Conservation (phyloP, 2,888 invertebrate genomes). For the Toxonevra muliebris region DNA sequence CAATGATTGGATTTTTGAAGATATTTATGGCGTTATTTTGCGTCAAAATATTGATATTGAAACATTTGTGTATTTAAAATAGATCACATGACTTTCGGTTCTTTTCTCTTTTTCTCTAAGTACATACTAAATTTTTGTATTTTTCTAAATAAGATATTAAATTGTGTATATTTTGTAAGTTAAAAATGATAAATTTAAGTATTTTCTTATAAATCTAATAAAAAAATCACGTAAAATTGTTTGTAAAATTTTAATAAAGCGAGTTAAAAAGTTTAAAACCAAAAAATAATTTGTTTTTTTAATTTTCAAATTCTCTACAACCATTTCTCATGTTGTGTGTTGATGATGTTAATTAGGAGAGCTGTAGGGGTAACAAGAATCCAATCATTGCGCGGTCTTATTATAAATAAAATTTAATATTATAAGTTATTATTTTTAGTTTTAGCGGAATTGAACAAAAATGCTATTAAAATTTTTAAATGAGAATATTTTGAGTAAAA, state of each 20-base stretch:
- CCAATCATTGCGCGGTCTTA: constrained; percentile 32
- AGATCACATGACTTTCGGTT: background rate
- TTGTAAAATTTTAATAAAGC: constrained; percentile 23
- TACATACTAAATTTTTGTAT: no score
- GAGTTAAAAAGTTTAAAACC: constrained; percentile 10
- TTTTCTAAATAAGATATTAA: background rate
- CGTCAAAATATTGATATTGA: constrained; percentile 22
- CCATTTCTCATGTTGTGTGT: no score
- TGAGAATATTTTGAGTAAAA: no score
- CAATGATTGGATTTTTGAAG: constrained; percentile 46
- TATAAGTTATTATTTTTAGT: no score
- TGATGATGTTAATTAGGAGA: no score
- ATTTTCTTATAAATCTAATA: constrained; percentile 20
- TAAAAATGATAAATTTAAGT: constrained; percentile 22
- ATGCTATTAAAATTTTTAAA: no score
- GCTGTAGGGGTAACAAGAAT: constrained; percentile 18
- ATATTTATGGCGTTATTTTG: constrained; percentile 22
- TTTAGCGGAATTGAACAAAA: no score
- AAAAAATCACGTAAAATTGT: constrained; percentile 3
- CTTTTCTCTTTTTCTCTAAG: background rate
- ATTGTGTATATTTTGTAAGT: background rate
- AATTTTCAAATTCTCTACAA: constrained; percentile 17
- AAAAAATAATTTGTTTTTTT: constrained; percentile 29
- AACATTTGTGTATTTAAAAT: constrained; percentile 17
- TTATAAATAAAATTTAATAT: background rate